Evolutionary conservation across 1,140 invertebrate genomes (phyloP), one percentile per base, ranked within the genome.

Genomic region (Hylaeus anthracinus): DNA sequence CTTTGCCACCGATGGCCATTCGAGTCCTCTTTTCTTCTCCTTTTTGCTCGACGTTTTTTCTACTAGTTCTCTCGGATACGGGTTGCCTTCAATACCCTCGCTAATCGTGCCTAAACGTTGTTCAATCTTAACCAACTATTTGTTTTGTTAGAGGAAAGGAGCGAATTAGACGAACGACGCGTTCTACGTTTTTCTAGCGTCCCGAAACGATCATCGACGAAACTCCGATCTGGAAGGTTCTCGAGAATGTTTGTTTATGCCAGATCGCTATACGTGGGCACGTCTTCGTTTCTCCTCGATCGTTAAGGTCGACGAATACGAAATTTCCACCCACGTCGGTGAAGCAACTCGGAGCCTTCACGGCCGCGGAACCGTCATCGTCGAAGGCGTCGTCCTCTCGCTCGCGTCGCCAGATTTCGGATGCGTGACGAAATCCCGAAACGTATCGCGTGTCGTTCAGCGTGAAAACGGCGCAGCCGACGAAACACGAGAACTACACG

Each of bases 231-330:
- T 4, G 9, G 41, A 70, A 58, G 14, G 8, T 37, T 55, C 61
- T 71, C 60, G 45, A 10, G 5, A 2, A 10, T 14, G 55, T 74
- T 78, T 63, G 60, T 61, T 73, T 63, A 70, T 55, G n/a, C 41
- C 26, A 9, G 60, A 43, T 39, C 37, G 43, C 5, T 75, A 80
- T 75, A 80, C 71, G 78, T 80, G 66, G 77, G 66, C 58, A 63
- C 56, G 48, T 10, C 39, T 39, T 14, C 12, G 45, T 41, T 63
- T 63, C 76, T 79, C 64, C 78, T 71, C 72, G 71, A 74, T 79
- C 76, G 70, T 55, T 55, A 12, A 79, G 56, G 69, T n/a, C 71
- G 56, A 3, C 14, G 79, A 84, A 84, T 74, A 78, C 80, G 64
- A 82, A 84, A 84, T 66, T 12, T 53, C 43, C 66, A 37, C 70